Percentiles rank a stretch among this genome's conserved stretches.
Evolutionary conservation across 2,888 invertebrate species (phyloP).

Genomic region (Anthrax anthrax): DNA sequence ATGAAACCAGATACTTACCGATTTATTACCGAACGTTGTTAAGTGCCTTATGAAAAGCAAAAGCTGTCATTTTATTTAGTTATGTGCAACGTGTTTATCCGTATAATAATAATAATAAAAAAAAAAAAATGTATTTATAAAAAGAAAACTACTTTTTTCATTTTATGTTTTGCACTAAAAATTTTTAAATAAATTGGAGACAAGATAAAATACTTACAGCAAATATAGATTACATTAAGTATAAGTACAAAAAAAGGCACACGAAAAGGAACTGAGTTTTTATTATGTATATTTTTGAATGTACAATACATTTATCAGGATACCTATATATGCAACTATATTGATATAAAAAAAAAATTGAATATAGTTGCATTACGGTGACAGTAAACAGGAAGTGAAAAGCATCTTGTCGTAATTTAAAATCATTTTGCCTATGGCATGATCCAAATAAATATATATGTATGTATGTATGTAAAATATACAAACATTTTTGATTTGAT

Average conservation of each 20-base stretch:
- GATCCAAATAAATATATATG: no score
- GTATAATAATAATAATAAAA: background rate
- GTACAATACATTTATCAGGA: background rate
- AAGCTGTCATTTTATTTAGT: background rate
- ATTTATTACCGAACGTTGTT: constrained; percentile 2
- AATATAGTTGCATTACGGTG: no score
- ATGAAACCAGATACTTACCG: constrained; percentile 14
- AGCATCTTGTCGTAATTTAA: background rate
- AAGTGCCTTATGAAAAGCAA: constrained; percentile 5
- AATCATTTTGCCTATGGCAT: background rate
- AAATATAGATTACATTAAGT: no score
- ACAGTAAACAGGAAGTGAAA: background rate
- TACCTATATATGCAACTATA: background rate
- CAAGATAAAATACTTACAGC: background rate
- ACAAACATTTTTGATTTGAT: no score
- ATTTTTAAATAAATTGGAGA: background rate
- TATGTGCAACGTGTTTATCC: no score
- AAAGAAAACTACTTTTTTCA: no score
- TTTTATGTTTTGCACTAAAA: no score
- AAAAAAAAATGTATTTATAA: background rate
- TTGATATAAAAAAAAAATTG: background rate
- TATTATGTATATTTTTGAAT: background rate
- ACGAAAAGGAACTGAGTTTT: background rate
- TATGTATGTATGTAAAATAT: no score
- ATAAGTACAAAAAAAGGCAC: background rate